These are phyloP conservation scores for Rana temporaria DNA, from an alignment of 2,113 vertebrate species.

Conservation along the genomic window DNA sequence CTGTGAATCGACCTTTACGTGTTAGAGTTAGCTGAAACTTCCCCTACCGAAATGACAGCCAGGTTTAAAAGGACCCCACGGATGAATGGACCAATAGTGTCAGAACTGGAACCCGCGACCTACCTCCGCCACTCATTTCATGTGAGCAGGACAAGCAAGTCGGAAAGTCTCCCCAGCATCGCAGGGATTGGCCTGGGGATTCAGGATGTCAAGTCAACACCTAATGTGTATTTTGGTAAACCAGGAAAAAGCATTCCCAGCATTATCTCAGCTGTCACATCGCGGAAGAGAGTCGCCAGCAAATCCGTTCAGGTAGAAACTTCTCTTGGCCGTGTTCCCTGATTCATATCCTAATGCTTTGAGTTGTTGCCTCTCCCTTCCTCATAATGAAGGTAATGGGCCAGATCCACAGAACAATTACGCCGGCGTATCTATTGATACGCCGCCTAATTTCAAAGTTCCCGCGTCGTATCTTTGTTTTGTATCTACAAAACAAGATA, in stretches of 20 bases:
- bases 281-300: slow-evolving; percentile 8
- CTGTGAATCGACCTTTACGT: no score
- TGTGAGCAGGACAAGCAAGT: background rate
- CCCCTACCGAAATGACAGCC: slow-evolving; percentile 3
- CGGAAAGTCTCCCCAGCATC: slow-evolving; percentile 10
- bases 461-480: no score
- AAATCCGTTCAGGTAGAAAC: slow-evolving; percentile 44
- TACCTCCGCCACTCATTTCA: background rate
- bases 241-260: slow-evolving; percentile 11
- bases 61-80: slow-evolving; percentile 15
- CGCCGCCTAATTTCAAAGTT: no score
- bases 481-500: no score
- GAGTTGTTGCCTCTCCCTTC: no score
- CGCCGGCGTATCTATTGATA: no score
- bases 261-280: slow-evolving; percentile 11
- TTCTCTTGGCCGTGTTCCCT: no score
- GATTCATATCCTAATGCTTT: no score
- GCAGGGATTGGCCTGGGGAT: slow-evolving; percentile 27
- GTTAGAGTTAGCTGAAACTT: background rate
- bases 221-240: background rate
- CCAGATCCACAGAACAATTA: no score
- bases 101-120: background rate
- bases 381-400: background rate
- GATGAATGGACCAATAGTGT: background rate
- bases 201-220: slow-evolving; percentile 22